Evolutionary conservation across 2,113 vertebrate genomes (phyloP), one percentile per base, ranked within the genome.

Genomic region (Hymenochirus boettgeri): DNA sequence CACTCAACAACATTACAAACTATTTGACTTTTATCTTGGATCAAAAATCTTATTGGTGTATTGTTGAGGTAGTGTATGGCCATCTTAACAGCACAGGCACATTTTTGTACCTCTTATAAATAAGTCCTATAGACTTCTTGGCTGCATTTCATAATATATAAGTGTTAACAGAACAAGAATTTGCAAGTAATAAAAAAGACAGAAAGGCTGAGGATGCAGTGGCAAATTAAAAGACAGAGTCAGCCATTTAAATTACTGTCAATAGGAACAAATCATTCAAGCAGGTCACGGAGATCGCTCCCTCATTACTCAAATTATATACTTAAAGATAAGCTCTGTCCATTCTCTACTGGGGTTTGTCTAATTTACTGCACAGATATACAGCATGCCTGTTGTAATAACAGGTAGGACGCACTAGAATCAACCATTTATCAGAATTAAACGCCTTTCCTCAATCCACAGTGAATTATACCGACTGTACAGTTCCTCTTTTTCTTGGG

Each of bases 401-500:
- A 90, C 88, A 89, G 88, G 88, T 89, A 87, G 85, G 87, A 88
- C 87, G 86, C 88, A 86, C 82, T 87, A 85, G 88, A 87, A 85
- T 88, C 76, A 85, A 83, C 88, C 88, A 95, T 93, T 95, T 90
- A 94, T 96, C 90, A 93, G 87, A 86, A 91, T 94, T 91, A 92
- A 86, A 88, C 87, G 88, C 90, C 90, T 89, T 89, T 88, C 82
- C 87, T 92, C 84, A 86, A 85, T 89, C 86, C 84, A 4, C 82
- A 83, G 82, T 84, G 88, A 88, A 86, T 86, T 86, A 87, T 82
- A 83, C 85, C 89, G 83, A 87, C 85, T 88, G 86, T 84, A 82
- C 71, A 76, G 83, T 89, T 86, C 75, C 75, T 75, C 74, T 79
- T 82, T 85, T 83, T 86, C 76, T 24, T 71, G 80, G 84, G 79